Percentiles rank a stretch among this genome's conserved stretches.
Evolutionary conservation across 2,113 vertebrate species (phyloP).

Genomic region (Gallinago media): DNA sequence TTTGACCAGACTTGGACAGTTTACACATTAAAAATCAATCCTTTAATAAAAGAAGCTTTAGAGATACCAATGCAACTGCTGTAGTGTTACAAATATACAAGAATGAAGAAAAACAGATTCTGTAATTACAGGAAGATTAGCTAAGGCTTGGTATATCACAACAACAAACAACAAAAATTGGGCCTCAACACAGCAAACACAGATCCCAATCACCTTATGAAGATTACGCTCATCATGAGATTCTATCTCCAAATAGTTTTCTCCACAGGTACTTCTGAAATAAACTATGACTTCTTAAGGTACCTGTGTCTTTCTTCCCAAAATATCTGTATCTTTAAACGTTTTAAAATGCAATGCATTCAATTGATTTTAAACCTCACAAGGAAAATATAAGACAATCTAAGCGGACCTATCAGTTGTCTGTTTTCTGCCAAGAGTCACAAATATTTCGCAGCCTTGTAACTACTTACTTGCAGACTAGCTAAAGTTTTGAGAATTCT

Average conservation of each 20-base stretch:
- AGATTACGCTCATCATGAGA: neutral
- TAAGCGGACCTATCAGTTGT: neutral
- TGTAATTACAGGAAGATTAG: conserved; percentile 10
- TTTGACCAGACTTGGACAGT: neutral
- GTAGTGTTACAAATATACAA: neutral
- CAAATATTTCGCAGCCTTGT: neutral
- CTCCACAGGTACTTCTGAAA: neutral
- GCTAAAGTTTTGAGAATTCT: neutral
- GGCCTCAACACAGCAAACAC: neutral
- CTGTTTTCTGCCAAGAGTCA: neutral
- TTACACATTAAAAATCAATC: neutral
- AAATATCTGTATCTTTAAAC: neutral
- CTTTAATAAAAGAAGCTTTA: neutral
- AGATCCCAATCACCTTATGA: conserved; percentile 2
- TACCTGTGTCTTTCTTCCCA: no score
- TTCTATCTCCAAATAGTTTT: neutral
- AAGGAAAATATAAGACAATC: neutral
- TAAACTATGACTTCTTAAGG: neutral
- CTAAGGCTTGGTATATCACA: neutral
- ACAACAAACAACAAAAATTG: neutral
- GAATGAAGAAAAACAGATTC: neutral
- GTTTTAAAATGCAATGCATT: neutral
- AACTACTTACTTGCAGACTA: neutral
- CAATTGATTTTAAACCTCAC: neutral
- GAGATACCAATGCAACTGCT: neutral